phyloP scores from a whole-genome alignment of 2,113 vertebrate species.

The Promerops cafer region DNA sequence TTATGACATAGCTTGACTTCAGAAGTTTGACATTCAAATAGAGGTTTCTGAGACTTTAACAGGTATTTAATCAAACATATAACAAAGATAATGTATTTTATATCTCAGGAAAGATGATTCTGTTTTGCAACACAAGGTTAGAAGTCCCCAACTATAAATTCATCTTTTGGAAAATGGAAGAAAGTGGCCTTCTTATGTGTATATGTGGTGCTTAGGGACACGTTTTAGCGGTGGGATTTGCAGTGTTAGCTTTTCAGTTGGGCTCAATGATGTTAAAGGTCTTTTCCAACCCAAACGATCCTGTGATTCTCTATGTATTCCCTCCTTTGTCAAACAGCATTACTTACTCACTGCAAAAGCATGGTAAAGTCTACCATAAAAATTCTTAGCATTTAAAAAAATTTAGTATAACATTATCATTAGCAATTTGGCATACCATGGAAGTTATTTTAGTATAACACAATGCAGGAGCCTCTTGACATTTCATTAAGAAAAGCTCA shows the following conservation, averaged over 20 bases:
- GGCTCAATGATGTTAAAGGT: neutral
- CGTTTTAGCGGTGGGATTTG: neutral
- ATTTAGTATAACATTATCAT: neutral
- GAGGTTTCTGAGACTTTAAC: neutral
- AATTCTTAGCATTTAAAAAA: neutral
- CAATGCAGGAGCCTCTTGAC: neutral
- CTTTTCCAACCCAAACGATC: neutral
- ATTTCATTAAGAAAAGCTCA: neutral
- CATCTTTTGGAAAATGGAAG: neutral
- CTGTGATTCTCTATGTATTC: neutral
- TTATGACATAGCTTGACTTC: neutral
- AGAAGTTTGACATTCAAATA: neutral
- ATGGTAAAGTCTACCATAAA: neutral
- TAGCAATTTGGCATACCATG: neutral
- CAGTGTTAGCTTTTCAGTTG: neutral
- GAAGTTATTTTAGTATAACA: neutral
- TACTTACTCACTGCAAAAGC: neutral
- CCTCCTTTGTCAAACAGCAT: neutral
- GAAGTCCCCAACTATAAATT: neutral
- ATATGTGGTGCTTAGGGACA: neutral
- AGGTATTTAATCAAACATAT: neutral
- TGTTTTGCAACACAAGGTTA: neutral
- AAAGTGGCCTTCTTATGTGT: neutral
- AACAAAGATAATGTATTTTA: neutral
- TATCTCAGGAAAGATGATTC: neutral